Evolutionary conservation across 53 echinoderm and acorn worm genomes (phyloP).

Genomic region (Zoroaster sp.): DNA sequence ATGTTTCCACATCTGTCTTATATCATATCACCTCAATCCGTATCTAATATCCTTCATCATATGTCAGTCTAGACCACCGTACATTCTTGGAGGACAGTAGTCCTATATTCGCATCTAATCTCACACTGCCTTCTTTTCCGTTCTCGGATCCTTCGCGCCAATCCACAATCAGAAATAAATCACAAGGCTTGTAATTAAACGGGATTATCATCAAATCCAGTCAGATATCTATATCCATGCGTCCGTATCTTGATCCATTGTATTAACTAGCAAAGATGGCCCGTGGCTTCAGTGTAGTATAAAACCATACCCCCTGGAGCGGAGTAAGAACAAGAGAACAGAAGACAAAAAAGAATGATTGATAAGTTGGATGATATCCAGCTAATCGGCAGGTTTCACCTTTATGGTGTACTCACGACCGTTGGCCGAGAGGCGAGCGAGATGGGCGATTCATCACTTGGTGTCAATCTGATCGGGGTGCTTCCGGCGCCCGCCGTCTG

Average conservation of each 20-base stretch:
- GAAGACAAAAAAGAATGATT: conserved; percentile 1
- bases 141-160: background rate
- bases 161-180: conserved; percentile 21
- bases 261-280: background rate
- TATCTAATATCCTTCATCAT: background rate
- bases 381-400: conserved; percentile 32
- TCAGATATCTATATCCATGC: background rate
- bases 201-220: conserved; percentile 18
- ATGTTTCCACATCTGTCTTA: background rate
- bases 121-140: background rate
- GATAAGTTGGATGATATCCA: conserved; percentile 39
- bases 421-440: conserved; percentile 30
- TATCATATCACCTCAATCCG: background rate
- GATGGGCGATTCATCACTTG: conserved; percentile 31
- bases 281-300: background rate
- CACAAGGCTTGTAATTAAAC: conserved; percentile 35
- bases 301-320: background rate
- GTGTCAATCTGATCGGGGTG: conserved; percentile 38
- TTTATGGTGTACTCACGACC: conserved; percentile 36
- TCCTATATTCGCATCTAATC: background rate
- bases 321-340: background rate
- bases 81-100: background rate
- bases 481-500: conserved; percentile 45
- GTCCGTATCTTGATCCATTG: background rate
- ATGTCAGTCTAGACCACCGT: conserved; percentile 8